These are phyloP conservation scores for Eremobia ochroleuca DNA, from an alignment of 2,888 invertebrate genomes.

Conservation along the genomic window DNA sequence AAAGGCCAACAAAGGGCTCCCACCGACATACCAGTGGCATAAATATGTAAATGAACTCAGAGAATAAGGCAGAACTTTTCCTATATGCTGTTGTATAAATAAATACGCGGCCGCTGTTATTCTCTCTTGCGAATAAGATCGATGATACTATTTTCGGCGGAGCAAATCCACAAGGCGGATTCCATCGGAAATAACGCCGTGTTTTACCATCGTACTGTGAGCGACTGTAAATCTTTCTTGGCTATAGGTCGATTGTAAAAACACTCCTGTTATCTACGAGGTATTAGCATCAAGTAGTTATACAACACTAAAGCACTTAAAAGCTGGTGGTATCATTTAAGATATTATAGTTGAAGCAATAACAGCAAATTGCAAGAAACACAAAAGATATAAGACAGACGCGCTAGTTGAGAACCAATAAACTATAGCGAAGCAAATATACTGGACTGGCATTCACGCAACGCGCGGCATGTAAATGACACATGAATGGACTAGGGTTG, in stretches of 20 bases:
- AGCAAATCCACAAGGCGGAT: slow-evolving; percentile 88
- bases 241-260: slow-evolving; percentile 84
- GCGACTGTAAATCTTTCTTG: slow-evolving; percentile 85
- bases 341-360: slow-evolving; percentile 68
- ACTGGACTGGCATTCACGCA: slow-evolving; percentile 53
- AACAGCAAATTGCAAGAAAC: slow-evolving; percentile 63
- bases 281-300: slow-evolving; percentile 69
- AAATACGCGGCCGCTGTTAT: slow-evolving; percentile 83
- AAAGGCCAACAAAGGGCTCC: slow-evolving; percentile 51
- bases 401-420: slow-evolving; percentile 49
- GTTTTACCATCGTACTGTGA: slow-evolving; percentile 81
- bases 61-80: slow-evolving; percentile 77
- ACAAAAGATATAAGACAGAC: slow-evolving; percentile 70
- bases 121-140: slow-evolving; percentile 85
- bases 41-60: slow-evolving; percentile 76
- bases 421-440: slow-evolving; percentile 49
- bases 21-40: slow-evolving; percentile 53
- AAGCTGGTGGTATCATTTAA: slow-evolving; percentile 69
- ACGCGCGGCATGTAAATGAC: slow-evolving; percentile 67
- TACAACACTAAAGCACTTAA: slow-evolving; percentile 73
- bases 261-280: slow-evolving; percentile 78
- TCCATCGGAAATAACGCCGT: slow-evolving; percentile 88
- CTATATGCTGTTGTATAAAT: slow-evolving; percentile 80
- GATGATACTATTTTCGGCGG: slow-evolving; percentile 88
- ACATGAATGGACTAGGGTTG: slow-evolving; percentile 70